Evolutionary conservation across 1,140 invertebrate species (phyloP), one percentile per base, ranked within the genome.

Genomic region (Phocides pigmalion): DNA sequence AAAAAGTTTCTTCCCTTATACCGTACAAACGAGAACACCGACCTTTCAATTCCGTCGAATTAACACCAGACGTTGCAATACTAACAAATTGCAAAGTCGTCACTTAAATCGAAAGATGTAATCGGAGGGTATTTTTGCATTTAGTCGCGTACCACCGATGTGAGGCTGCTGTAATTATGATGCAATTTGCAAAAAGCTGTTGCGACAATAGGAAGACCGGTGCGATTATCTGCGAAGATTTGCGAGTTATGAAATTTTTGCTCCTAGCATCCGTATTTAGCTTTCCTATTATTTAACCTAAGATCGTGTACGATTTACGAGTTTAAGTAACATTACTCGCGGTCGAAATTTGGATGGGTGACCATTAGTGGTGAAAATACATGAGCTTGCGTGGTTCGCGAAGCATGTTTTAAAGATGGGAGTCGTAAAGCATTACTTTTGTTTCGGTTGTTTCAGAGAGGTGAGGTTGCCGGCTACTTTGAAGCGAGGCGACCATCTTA

Each of bases 141-240:
- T 19, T 9, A 6, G 51, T n/a, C 17, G 17, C 14, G 9, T 56
- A 6, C 1, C 1, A 28, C 39, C 17, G 35, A n/a, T 12, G 25
- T 19, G 44, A 22, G 16, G 14, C 14, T 54, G 62, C 17, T 12
- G 19, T 37, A 44, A 54, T 17, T 28, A 42, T 63, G 62, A 46
- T 50, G 35, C 49, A 28, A 62, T 17, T 17, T 20, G 19, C 35
- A 51, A 51, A 51, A 54, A 54, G 35, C 9, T 32, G 22, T 50
- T 32, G 47, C 47, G 47, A 50, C 28, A 50, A 14, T 20, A 28
- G 47, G 46, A 50, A 50, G 14, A 32, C 16, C 14, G 47, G 16
- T 12, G 28, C 47, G 47, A 32, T 32, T 50, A 50, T 50, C 47
- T 25, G 25, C 32, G 47, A 50, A 50, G 47, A 50, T 35, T 35